Evolutionary conservation across 2,797 vertebrate species (phyloP), one percentile per base, ranked within the genome.

Genomic region (Anableps anableps): DNA sequence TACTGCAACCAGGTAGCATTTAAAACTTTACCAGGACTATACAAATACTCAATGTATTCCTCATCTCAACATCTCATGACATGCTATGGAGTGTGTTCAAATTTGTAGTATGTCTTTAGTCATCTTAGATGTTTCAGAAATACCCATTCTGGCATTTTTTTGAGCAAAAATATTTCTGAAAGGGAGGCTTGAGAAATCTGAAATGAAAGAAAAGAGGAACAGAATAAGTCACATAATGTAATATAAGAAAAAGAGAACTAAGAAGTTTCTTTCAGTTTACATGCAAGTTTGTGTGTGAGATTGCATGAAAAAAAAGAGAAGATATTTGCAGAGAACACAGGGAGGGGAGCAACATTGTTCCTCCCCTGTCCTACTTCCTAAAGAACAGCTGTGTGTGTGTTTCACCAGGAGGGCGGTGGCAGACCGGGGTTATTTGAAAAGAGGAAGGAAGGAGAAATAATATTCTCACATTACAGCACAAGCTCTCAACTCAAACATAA

Each of bases 381-480:
- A 77, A 82, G 77, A 88, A 81, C 86, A 93, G 83, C 81, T 91
- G 85, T 86, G 83, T 76, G 80, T 90, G 84, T 86, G 81, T 78
- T 80, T 51, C 71, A 78, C n/a, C 6, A 48, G 60, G 51, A 83
- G 89, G 85, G 79, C 60, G 83, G 75, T 53, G 77, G 74, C 38
- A 23, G 21, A 41, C 19, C 14, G 23, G 34, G 45, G 36, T 50
- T 38, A 29, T 79, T 47, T 78, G 71, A 86, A 89, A 93, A 93
- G 90, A 78, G 88, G 92, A 93, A 93, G 88, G 88, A 89, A 62
- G 86, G 80, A 71, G 74, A 83, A 83, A 80, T 81, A 7, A 82
- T 76, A 75, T 77, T 80, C 85, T 90, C 80, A 78, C 80, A 80
- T 83, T 91, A 76, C 82, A 72, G 66, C 81, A 74, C 72, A 83